Conservation (phyloP, 2,888 invertebrate genomes). For the Leptinotarsa peninsularis region DNA sequence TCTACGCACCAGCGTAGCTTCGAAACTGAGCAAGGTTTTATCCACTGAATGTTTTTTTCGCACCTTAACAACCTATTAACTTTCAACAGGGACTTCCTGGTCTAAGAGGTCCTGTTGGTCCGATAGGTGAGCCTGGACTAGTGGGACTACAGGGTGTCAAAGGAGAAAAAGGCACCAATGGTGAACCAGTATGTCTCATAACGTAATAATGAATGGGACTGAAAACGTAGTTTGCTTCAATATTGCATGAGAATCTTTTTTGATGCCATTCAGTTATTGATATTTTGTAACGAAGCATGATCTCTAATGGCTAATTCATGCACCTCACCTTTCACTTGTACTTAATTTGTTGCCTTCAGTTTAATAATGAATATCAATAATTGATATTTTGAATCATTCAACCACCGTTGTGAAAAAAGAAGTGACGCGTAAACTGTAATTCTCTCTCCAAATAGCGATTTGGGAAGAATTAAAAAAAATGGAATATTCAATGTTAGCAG, state of each 20-base stretch:
- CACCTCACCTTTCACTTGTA: too few species aligned
- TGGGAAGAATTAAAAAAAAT: too few species aligned
- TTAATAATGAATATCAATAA: too few species aligned
- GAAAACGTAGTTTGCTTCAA: background rate
- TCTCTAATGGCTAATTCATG: too few species aligned
- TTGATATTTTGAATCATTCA: too few species aligned
- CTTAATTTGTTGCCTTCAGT: too few species aligned
- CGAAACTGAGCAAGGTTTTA: constrained; percentile 3
- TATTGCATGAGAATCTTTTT: background rate
- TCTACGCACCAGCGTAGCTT: constrained; percentile 4
- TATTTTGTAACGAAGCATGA: too few species aligned
- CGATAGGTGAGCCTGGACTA: constrained; percentile 63
- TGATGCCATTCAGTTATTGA: too few species aligned
- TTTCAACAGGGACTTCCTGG: constrained; percentile 67
- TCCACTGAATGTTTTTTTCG: constrained; percentile 17
- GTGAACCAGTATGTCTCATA: constrained; percentile 37
- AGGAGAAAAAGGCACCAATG: constrained; percentile 36
- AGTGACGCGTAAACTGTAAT: too few species aligned
- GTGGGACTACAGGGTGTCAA: constrained; percentile 39
- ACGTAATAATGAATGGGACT: background rate
- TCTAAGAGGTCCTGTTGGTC: constrained; percentile 63
- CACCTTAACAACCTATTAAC: constrained; percentile 33
- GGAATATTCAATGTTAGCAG: too few species aligned
- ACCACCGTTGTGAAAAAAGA: too few species aligned
- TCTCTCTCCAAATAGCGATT: too few species aligned